phyloP scores from a whole-genome alignment of 2,888 invertebrate genomes.

The Julus scanicus region DNA sequence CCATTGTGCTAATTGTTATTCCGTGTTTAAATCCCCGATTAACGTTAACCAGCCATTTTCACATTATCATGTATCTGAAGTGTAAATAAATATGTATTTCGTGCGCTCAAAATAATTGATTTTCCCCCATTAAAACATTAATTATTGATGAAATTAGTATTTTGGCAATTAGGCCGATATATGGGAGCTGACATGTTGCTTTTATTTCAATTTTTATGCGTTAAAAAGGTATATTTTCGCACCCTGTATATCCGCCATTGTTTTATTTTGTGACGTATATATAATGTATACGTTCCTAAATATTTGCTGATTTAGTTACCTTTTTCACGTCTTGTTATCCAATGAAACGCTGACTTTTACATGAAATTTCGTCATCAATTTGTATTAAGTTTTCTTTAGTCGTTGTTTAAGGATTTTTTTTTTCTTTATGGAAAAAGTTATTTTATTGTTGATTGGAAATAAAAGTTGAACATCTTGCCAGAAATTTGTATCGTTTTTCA shows the following conservation, averaged over 20 bases:
- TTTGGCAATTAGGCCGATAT: not conserved
- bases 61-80: not conserved
- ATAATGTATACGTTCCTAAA: not conserved
- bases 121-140: not conserved
- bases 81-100: slow-evolving; percentile 1
- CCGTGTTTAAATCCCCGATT: not conserved
- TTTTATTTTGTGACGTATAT: not conserved
- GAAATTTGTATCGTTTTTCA: not conserved
- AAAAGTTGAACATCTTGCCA: not conserved
- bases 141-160: not conserved
- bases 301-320: not conserved
- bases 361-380: not conserved
- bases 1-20: not conserved
- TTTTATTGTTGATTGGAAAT: slow-evolving; percentile 33
- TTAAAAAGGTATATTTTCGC: not conserved
- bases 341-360: not conserved
- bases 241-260: not conserved
- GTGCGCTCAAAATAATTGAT: not conserved
- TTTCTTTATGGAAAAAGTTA: slow-evolving; percentile 19
- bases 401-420: not conserved
- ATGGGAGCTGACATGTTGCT: not conserved
- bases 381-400: not conserved
- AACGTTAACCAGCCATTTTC: not conserved
- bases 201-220: not conserved
- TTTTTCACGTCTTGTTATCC: not conserved